Base-by-base conservation (phyloP, 2,797 vertebrate genomes). In the Danio albolineatus region DNA sequence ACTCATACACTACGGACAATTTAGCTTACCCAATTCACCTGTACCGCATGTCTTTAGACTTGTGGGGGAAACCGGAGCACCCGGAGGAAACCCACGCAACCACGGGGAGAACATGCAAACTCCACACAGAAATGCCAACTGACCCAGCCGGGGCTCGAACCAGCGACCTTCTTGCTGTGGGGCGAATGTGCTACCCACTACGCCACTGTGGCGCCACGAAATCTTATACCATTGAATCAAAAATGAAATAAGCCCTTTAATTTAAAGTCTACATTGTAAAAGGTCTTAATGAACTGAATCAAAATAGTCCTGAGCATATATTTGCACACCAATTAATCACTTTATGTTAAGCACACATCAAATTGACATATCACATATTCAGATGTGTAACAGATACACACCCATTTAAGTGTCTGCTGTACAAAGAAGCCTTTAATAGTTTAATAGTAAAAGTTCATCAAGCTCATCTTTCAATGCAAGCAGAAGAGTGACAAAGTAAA, bases 371-470 rank as follows among this genome's bases (percentile, higher is more conserved):
- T 10, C 0, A 5, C 2, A 1, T 39, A 4, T 69, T 41, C 12
- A 41, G 5, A 41, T 46, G 12, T 49, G 43, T 13, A n/a, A 13
- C 17, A 6, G 10, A 64, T n/a, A 56, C 60, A 54, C 39, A 66
- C n/a, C 6, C 13, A 64, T 28, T 60, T 10, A 64, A 6, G 2
- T 4, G 73, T 9, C 9, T 44, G 39, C 36, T 56, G 38, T 56
- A 53, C 21, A 64, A 51, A 28, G 43, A 19, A 61, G 41, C 17
- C 46, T 72, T 57, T 10, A 72, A 17, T 48, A 60, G 76, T 28
- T 76, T 13, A 49, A 21, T 19, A 53, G 39, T 39, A 28, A 28
- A 28, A 28, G 28, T 28, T 28, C 7, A 43, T n/a, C 4, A 65
- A 76, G 44, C 44, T n/a, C 6, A 44, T n/a, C 10, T 13, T 57